Percentiles rank a stretch among this genome's conserved stretches.
Conservation (phyloP, 1,140 invertebrate species). For the Pachypeltis micranthus region DNA sequence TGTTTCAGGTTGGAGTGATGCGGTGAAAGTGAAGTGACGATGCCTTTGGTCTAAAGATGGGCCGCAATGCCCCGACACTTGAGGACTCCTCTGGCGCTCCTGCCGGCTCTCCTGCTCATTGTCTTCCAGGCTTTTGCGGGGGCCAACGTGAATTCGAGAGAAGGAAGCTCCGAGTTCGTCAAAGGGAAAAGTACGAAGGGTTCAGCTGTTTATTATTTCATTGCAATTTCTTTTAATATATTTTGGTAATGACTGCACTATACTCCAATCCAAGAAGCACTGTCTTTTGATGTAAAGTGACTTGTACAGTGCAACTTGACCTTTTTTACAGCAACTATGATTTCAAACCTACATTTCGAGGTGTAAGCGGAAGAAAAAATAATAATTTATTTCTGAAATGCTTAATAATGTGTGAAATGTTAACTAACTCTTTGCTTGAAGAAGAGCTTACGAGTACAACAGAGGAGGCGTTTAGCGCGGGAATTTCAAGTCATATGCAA, state of each 20-base stretch:
- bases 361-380: not conserved
- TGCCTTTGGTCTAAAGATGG: conserved; percentile 12
- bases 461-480: no score
- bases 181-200: conserved; percentile 41
- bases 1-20: not conserved
- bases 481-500: no score
- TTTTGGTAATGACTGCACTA: not conserved
- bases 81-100: conserved; percentile 33
- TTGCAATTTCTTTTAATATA: not conserved
- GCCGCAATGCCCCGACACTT: conserved; percentile 29
- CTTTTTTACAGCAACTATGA: not conserved
- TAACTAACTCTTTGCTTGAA: no score
- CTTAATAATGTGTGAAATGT: no score
- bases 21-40: not conserved
- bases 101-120: conserved; percentile 29
- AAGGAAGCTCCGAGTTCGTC: conserved; percentile 39
- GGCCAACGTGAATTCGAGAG: conserved; percentile 33
- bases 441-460: no score
- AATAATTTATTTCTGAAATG: no score
- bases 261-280: not conserved
- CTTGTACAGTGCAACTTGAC: not conserved
- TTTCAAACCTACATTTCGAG: not conserved
- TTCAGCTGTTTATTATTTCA: not conserved
- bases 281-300: not conserved
- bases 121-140: conserved; percentile 30